Evolutionary conservation across 2,888 invertebrate genomes (phyloP), one percentile per base, ranked within the genome.

Genomic region (Anthoptus insignis): DNA sequence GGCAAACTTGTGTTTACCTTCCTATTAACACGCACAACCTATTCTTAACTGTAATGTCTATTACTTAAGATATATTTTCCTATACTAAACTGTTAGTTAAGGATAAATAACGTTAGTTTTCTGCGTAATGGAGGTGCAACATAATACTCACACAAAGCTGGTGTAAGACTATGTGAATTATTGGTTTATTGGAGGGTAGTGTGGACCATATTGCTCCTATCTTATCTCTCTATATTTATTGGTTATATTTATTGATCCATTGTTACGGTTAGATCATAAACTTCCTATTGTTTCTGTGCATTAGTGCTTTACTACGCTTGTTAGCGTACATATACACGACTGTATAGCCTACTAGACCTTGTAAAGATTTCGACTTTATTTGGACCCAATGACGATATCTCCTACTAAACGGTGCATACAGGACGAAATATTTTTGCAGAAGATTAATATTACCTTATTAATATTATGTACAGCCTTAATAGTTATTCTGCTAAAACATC

Each of bases 151-250:
- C 69, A 75, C 73, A 78, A 76, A 75, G 77, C 75, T 73, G 73
- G 73, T 71, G 69, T 80, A 80, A 79, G 72, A 66, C 79, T 71
- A 54, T 65, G 71, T 79, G 75, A 81, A 73, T 79, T 81, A 81
- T 79, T 73, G 76, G 75, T 77, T 76, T 77, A 76, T 71, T 77
- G 76, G 75, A 70, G 66, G 50, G 49, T 34, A 39, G 57, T 16
- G 14, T 13, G 19, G 39, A 56, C 63, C 50, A 57, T 57, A 64
- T 57, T 64, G 57, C 16, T 61, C 24, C 54, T 45, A 53, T 27
- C 29, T 58, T 64, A 57, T 64, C 39, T 64, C 27, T 14, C 37
- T 24, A 49, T 64, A 57, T 54, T 54, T 61, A 47, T 61, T 32
- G 42, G 32, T 60, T n/a, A 54, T 47, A 61, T 61, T 60, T 52